phyloP scores from a whole-genome alignment of 1,140 invertebrate species.

The Drosophila quadrilineata region DNA sequence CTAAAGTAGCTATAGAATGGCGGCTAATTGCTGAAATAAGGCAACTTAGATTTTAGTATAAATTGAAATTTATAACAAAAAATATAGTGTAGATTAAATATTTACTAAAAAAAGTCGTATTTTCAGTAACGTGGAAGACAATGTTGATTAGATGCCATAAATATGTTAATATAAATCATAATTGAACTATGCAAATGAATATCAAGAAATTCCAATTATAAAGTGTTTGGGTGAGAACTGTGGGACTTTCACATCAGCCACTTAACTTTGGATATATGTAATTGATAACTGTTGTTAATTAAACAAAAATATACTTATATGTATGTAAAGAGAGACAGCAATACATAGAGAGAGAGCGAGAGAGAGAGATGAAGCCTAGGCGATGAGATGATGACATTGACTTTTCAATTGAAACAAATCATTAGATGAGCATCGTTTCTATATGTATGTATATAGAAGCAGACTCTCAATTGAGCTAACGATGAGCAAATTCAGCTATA shows the following conservation, averaged over 20 bases:
- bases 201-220: constrained; percentile 10
- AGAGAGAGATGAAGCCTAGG: no score
- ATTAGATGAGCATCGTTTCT: constrained; percentile 69
- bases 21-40: constrained; percentile 12
- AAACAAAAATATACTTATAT: constrained; percentile 25
- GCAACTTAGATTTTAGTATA: no score
- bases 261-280: constrained; percentile 10
- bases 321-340: no score
- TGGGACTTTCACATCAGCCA: constrained; percentile 22
- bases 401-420: constrained; percentile 79
- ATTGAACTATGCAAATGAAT: constrained; percentile 35
- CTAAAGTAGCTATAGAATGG: background rate
- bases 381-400: constrained; percentile 54
- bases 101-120: no score
- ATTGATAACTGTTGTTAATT: constrained; percentile 25
- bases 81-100: no score
- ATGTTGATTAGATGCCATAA: no score
- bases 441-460: no score
- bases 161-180: constrained; percentile 17
- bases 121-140: no score
- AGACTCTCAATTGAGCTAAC: constrained; percentile 54
- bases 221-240: constrained; percentile 1
- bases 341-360: no score
- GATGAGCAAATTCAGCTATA: constrained; percentile 18
- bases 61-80: no score